phyloP scores from a whole-genome alignment of 2,113 vertebrate species.

The Hippolais icterina region DNA sequence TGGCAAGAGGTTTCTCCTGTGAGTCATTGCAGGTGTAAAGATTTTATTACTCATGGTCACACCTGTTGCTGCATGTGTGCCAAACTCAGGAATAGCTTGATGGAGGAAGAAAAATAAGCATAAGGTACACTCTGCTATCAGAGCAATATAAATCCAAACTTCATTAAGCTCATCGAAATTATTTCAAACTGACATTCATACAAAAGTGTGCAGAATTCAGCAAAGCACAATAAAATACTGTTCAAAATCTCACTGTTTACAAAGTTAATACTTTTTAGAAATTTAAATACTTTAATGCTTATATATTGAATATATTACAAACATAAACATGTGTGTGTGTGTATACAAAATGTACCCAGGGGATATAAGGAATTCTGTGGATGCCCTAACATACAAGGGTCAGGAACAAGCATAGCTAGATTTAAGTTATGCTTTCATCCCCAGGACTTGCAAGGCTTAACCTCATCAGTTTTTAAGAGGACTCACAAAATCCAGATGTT shows the following conservation, averaged over 20 bases:
- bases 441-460: neutral
- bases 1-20: conserved; percentile 38
- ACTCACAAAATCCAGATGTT: conserved; percentile 35
- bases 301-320: neutral
- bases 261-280: neutral
- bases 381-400: neutral
- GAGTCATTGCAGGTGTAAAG: conserved; percentile 61
- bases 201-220: neutral
- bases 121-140: neutral
- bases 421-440: neutral
- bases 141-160: neutral
- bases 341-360: neutral
- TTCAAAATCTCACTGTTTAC: neutral
- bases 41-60: conserved; percentile 53
- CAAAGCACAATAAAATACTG: neutral
- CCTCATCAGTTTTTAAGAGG: neutral
- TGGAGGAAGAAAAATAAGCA: conserved; percentile 14
- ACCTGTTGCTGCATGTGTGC: conserved; percentile 29
- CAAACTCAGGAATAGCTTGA: conserved; percentile 24
- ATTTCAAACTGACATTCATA: neutral
- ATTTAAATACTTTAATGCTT: neutral
- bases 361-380: neutral
- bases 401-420: neutral
- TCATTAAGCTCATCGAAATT: neutral
- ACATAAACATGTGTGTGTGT: neutral